Evolutionary conservation across 2,113 vertebrate genomes (phyloP).

Genomic region (Tiliqua scincoides): DNA sequence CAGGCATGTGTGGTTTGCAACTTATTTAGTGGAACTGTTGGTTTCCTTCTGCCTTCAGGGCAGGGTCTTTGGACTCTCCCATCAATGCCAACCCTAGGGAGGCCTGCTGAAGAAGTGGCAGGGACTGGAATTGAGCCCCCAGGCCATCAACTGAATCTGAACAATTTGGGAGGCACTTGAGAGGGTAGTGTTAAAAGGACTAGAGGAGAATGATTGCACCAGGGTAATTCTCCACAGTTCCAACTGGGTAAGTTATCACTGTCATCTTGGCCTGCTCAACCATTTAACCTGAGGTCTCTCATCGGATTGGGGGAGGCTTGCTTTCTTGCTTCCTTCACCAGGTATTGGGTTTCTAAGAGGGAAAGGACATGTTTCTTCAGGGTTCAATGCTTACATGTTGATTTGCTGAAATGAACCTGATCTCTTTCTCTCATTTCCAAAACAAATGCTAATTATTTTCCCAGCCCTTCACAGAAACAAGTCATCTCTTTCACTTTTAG

Average conservation of each 20-base stretch:
- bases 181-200: neutral
- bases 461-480: neutral
- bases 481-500: neutral
- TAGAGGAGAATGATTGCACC: neutral
- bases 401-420: neutral
- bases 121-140: neutral
- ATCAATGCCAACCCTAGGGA: neutral
- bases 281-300: neutral
- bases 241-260: neutral
- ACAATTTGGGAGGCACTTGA: neutral
- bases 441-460: neutral
- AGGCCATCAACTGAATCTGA: neutral
- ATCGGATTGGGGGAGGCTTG: neutral
- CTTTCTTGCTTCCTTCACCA: constrained; percentile 9
- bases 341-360: constrained; percentile 40
- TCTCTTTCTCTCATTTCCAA: neutral
- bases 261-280: neutral
- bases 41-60: neutral
- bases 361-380: constrained; percentile 26
- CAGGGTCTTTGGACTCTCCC: neutral
- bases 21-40: no score
- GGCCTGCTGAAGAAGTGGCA: neutral
- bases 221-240: constrained; percentile 5
- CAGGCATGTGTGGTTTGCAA: neutral
- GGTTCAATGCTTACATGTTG: constrained; percentile 29